Evolutionary conservation across 2,888 invertebrate species (phyloP).

Genomic region (Apamea anceps): DNA sequence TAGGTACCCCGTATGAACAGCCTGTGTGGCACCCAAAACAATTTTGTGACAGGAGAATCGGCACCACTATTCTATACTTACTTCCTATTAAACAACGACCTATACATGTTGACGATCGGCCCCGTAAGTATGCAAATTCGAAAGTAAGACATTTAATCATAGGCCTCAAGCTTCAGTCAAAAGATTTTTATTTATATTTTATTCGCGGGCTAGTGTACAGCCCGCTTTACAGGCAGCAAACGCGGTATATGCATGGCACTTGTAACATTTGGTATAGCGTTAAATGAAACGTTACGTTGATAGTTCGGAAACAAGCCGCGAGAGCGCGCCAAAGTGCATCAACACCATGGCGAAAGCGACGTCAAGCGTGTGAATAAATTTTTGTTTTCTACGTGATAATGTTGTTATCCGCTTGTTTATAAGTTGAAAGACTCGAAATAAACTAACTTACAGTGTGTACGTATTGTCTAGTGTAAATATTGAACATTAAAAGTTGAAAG

Average conservation of each 20-base stretch:
- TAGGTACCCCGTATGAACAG: too few species aligned
- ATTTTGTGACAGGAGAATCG: too few species aligned
- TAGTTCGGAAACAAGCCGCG: conserved; percentile 68
- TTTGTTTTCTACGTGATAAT: conserved; percentile 87
- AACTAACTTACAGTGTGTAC: conserved; percentile 80
- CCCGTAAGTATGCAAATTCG: too few species aligned
- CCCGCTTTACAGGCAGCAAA: background rate
- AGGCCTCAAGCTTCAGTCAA: background rate
- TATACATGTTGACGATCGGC: too few species aligned
- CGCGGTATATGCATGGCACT: background rate
- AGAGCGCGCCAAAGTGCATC: conserved; percentile 82
- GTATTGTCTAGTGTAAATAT: conserved; percentile 76
- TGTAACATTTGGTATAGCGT: conserved; percentile 55
- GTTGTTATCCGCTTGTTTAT: conserved; percentile 85
- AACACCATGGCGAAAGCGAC: conserved; percentile 88
- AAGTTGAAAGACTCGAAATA: conserved; percentile 81
- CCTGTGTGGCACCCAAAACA: too few species aligned
- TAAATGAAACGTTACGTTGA: conserved; percentile 65
- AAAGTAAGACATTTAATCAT: too few species aligned
- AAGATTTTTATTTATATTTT: background rate
- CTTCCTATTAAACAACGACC: too few species aligned
- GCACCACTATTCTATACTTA: too few species aligned
- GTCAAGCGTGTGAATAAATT: conserved; percentile 87
- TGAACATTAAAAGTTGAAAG: conserved; percentile 82
- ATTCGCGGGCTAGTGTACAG: background rate